phyloP scores from a whole-genome alignment of 2,113 vertebrate genomes.

The Protobothrops flavoviridis region DNA sequence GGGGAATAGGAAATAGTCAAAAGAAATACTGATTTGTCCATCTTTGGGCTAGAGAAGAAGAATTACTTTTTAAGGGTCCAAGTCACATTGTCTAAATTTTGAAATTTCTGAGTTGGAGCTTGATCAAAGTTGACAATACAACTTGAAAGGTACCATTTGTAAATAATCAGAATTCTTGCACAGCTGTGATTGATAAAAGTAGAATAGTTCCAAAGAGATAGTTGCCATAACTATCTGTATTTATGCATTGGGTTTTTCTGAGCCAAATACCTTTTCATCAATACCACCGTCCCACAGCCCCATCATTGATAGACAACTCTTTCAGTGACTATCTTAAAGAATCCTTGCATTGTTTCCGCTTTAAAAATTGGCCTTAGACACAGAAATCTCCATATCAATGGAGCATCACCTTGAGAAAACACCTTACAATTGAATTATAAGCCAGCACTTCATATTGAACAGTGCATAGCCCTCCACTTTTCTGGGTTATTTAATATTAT shows the following conservation, averaged over 20 bases:
- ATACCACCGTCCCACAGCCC: no score
- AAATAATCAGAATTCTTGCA: neutral
- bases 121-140: neutral
- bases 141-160: neutral
- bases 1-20: neutral
- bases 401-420: neutral
- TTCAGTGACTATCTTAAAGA: neutral
- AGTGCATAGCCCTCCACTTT: neutral
- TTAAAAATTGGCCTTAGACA: neutral
- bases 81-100: neutral
- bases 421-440: neutral
- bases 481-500: neutral
- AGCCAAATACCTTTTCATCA: neutral
- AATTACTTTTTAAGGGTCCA: neutral
- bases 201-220: neutral
- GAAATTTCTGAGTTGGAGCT: neutral
- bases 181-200: neutral
- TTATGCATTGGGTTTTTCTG: neutral
- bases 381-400: neutral
- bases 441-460: neutral
- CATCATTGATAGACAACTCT: neutral
- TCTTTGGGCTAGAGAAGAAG: neutral
- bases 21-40: neutral
- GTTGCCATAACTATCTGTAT: neutral
- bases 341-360: neutral